Percentiles rank a stretch among this genome's conserved stretches.
These are phyloP conservation scores for Spea bombifrons DNA, from an alignment of 2,113 vertebrate species.

Conservation along the genomic window DNA sequence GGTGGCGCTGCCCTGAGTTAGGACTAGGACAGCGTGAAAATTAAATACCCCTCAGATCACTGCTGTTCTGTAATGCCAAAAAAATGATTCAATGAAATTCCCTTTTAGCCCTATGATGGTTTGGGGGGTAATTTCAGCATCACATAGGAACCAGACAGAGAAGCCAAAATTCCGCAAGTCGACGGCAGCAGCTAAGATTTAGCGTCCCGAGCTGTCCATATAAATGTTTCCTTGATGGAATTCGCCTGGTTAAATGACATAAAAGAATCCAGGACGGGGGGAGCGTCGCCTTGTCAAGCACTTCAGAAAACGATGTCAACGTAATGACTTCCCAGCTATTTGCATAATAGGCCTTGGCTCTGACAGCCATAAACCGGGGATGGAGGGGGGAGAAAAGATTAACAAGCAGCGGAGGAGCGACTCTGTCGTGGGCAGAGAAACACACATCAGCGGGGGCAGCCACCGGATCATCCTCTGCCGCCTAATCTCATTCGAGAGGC, in stretches of 20 bases:
- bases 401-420: slow-evolving; percentile 57
- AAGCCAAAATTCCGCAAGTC: neutral
- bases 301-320: slow-evolving; percentile 73
- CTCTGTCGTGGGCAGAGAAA: slow-evolving; percentile 54
- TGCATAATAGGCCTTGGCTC: slow-evolving; percentile 65
- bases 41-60: too few relatives aligned
- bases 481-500: slow-evolving; percentile 48
- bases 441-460: slow-evolving; percentile 54
- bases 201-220: neutral
- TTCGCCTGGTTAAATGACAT: slow-evolving; percentile 16
- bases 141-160: too few relatives aligned
- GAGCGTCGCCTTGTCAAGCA: slow-evolving; percentile 68
- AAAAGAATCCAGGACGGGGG: neutral
- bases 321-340: slow-evolving; percentile 76
- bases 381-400: slow-evolving; percentile 71
- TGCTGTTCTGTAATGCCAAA: too few relatives aligned
- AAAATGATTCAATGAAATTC: too few relatives aligned
- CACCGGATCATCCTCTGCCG: slow-evolving; percentile 48
- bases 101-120: too few relatives aligned
- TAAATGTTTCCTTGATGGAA: slow-evolving; percentile 8
- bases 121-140: too few relatives aligned
- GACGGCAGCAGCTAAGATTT: slow-evolving; percentile 38
- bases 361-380: slow-evolving; percentile 70
- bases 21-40: too few relatives aligned
- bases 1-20: too few relatives aligned